Base-by-base conservation (phyloP, 2,113 vertebrate genomes). In the Mellivora capensis region DNA sequence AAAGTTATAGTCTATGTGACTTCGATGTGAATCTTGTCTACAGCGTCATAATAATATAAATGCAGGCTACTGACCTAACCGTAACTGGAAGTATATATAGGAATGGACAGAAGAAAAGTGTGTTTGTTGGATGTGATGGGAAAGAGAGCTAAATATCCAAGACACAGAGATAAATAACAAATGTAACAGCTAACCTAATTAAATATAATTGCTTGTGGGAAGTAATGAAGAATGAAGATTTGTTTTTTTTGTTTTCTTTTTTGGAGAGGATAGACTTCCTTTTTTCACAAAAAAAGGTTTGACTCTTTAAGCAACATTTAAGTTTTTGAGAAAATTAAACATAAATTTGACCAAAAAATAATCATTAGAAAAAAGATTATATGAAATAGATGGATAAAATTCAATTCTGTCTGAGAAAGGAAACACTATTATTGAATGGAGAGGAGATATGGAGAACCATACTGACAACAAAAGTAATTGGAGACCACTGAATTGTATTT, bases 241-340 rank as follows among this genome's bases (percentile, higher is more conserved):
- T 27, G 5, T 44, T 12, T 67, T 67, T 52, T 34, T 34, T 64
- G 29, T 62, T 62, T 34, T 71, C 15, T 54, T 21, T 37, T 39
- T 34, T 76, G 31, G 10, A 69, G 3, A 1, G 1, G 2, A 27
- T 79, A 25, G 10, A 39, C 2, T 23, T 17, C 1, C 6, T 18
- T 59, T 89, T 89, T 76, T 80, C 11, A 44, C 27, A 15, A 80
- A 81, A 44, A 64, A 49, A 81, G 1, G 0, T 71, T 52, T 79
- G 27, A 74, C 21, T 69, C 9, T 85, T 59, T 67, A 67, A 67
- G 18, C 31, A 67, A 34, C 6, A 37, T 6, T 6, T 72, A 62
- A 34, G 1, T 47, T 54, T 87, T 61, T 87, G 54, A 93, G 27
- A 86, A 86, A 62, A 69, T n/a, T 67, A 81, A 94, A 64, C 86